A percentile compares a stretch with the other conserved stretches of the same genome.
Conservation (phyloP, 2,888 invertebrate genomes). For the Heliconius ethilla region DNA sequence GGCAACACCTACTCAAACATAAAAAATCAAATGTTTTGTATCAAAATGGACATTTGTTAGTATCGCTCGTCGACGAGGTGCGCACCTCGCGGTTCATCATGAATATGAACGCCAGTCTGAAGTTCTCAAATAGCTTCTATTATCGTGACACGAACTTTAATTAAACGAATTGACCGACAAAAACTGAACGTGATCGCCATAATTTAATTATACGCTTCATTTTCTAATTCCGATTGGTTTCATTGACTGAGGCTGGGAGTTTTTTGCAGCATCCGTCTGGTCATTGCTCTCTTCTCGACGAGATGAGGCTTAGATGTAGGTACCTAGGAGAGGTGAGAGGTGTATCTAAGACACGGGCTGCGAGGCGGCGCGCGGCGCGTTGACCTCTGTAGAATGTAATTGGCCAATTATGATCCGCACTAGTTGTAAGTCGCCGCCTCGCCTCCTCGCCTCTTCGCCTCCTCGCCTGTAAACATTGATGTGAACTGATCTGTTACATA, state of each 20-base stretch:
- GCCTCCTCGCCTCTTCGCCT: too few species aligned
- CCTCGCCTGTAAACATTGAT: slow-evolving; percentile 23
- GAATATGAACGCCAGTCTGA: not conserved
- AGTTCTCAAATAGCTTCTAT: not conserved
- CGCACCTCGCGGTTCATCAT: not conserved
- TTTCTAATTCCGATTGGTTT: slow-evolving; percentile 36
- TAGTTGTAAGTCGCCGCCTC: slow-evolving; percentile 26
- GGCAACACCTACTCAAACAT: too few species aligned
- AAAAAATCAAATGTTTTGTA: too few species aligned
- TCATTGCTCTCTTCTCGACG: slow-evolving; percentile 29
- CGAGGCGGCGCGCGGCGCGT: slow-evolving; percentile 2
- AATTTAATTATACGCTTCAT: slow-evolving; percentile 42
- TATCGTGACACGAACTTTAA: slow-evolving; percentile 14
- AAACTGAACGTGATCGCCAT: slow-evolving; percentile 34
- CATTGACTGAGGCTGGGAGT: slow-evolving; percentile 29
- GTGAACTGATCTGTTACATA: slow-evolving; percentile 28
- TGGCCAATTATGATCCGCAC: slow-evolving; percentile 37
- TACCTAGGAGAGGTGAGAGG: not conserved
- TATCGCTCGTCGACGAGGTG: not conserved
- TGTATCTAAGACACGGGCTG: not conserved
- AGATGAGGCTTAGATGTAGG: not conserved
- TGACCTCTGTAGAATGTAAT: slow-evolving; percentile 34
- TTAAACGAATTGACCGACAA: slow-evolving; percentile 17
- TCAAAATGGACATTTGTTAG: not conserved
- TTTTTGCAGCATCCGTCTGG: slow-evolving; percentile 30